Evolutionary conservation across 2,113 vertebrate species (phyloP).

Genomic region (Cryptomyrus ogoouensis): DNA sequence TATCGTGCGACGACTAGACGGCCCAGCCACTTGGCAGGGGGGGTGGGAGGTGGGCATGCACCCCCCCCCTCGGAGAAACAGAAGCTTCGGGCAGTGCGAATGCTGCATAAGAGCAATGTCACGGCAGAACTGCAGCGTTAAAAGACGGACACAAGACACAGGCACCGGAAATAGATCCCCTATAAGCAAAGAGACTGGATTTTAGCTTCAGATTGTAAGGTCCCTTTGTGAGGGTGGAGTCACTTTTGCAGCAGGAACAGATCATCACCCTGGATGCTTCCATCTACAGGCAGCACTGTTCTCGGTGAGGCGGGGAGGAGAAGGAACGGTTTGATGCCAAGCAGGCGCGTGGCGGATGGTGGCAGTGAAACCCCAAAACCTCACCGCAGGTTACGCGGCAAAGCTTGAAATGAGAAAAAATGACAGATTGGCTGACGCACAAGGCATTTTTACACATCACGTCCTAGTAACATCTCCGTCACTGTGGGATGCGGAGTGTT

Average conservation of each 20-base stretch:
- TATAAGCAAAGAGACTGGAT: not conserved
- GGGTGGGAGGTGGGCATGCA: not conserved
- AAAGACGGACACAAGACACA: not conserved
- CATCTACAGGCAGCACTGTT: not conserved
- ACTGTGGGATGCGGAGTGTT: not conserved
- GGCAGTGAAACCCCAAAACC: not conserved
- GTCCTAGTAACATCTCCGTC: not conserved
- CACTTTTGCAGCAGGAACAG: not conserved
- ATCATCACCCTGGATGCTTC: not conserved
- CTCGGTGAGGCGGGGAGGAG: not conserved
- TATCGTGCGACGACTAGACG: not conserved
- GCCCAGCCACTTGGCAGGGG: not conserved
- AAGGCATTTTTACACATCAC: not conserved
- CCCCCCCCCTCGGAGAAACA: not conserved
- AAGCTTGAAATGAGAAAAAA: conserved; percentile 2
- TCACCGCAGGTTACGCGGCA: not conserved
- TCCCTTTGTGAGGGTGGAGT: not conserved
- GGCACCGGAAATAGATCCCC: not conserved
- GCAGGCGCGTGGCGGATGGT: not conserved
- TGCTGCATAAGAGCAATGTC: not conserved
- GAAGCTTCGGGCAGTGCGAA: not conserved
- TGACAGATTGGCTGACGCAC: not conserved
- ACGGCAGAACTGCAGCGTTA: not conserved
- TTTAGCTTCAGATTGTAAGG: not conserved
- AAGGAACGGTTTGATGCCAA: not conserved